phyloP scores from a whole-genome alignment of 2,888 invertebrate genomes.

The Caenorhabditis angaria region DNA sequence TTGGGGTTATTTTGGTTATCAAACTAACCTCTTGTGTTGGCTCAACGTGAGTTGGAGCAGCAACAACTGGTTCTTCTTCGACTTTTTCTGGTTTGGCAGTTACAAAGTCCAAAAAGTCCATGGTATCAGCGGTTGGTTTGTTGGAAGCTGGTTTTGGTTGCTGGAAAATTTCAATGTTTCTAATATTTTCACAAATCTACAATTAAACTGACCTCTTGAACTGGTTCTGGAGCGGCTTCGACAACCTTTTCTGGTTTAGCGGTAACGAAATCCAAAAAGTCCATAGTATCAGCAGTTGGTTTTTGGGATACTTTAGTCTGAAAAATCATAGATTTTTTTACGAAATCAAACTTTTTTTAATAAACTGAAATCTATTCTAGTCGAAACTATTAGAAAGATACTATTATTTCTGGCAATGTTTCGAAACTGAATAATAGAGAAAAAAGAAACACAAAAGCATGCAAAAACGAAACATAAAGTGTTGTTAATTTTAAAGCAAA shows the following conservation, averaged over 20 bases:
- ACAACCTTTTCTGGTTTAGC: neutral
- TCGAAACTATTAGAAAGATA: neutral
- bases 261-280: slow-evolving; percentile 33
- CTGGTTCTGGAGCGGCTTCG: neutral
- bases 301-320: slow-evolving; percentile 5
- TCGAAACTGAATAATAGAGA: neutral
- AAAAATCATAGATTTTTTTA: slow-evolving; percentile 4
- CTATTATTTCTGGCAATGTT: neutral
- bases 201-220: neutral
- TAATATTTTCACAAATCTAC: no score
- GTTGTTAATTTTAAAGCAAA: slow-evolving; percentile 8
- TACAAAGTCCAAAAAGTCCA: slow-evolving; percentile 33
- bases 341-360: no score
- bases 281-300: slow-evolving; percentile 27
- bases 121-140: slow-evolving; percentile 26
- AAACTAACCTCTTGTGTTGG: neutral
- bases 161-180: neutral
- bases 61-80: neutral
- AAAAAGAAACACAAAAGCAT: neutral
- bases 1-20: no score
- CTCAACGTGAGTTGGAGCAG: slow-evolving; percentile 14
- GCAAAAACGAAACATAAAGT: neutral
- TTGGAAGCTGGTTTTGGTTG: neutral
- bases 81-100: slow-evolving; percentile 10
- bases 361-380: neutral